Conservation (phyloP, 2,888 invertebrate genomes). For the Strigamia maritima region DNA sequence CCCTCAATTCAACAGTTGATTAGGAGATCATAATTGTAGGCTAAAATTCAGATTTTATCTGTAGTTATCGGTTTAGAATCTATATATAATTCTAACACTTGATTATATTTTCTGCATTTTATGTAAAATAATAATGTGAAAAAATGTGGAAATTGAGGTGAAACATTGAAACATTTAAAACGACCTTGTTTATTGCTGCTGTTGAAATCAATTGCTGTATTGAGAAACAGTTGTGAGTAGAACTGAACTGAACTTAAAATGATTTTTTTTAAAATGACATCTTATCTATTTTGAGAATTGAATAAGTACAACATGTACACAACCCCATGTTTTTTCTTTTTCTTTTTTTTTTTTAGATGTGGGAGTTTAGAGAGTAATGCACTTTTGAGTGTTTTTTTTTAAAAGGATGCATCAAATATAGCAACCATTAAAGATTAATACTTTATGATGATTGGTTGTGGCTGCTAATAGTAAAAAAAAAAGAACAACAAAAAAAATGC, state of each 20-base stretch:
- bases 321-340: neutral
- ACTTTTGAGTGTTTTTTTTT: constrained; percentile 9
- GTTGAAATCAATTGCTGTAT: neutral
- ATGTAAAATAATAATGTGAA: neutral
- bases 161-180: neutral
- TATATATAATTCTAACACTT: neutral
- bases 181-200: neutral
- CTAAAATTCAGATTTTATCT: neutral
- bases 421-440: neutral
- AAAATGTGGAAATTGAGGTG: neutral
- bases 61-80: neutral
- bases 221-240: neutral
- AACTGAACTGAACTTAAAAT: neutral
- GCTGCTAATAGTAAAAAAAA: neutral
- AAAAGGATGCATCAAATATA: neutral
- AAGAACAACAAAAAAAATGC: neutral
- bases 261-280: neutral
- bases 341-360: neutral
- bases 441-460: neutral
- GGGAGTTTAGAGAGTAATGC: neutral
- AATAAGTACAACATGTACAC: neutral
- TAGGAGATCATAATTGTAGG: neutral
- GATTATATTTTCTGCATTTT: neutral
- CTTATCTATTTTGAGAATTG: constrained; percentile 15
- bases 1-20: neutral